Evolutionary conservation across 2,797 vertebrate species (phyloP).

Genomic region (Hephaestus fuliginosus): DNA sequence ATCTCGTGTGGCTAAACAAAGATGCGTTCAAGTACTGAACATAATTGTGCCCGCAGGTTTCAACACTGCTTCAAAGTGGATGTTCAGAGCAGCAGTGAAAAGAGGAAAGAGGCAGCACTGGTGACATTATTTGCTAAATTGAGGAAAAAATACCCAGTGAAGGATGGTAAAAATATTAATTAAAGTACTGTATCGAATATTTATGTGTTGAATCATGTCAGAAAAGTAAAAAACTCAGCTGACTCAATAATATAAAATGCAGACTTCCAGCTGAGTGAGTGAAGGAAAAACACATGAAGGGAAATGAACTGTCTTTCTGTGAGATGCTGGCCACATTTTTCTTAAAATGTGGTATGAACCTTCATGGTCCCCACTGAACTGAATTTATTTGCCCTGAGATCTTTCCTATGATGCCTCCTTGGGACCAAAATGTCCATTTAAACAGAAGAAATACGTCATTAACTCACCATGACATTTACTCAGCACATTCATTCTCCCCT

Average conservation of each 20-base stretch:
- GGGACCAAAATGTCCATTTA: neutral
- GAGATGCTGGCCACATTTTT: neutral
- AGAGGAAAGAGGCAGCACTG: neutral
- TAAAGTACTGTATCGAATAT: neutral
- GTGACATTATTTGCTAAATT: neutral
- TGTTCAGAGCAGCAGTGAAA: neutral
- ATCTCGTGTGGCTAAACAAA: neutral
- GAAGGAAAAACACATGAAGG: neutral
- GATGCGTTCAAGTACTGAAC: neutral
- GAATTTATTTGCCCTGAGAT: neutral
- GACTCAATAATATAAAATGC: neutral
- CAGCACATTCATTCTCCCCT: neutral
- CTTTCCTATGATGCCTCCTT: neutral
- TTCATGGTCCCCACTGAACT: neutral
- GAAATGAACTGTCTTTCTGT: neutral
- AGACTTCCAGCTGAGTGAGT: constrained; percentile 11
- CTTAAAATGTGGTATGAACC: neutral
- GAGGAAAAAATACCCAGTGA: neutral
- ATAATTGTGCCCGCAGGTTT: neutral
- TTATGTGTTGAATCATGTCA: neutral
- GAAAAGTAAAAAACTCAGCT: neutral
- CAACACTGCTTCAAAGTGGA: neutral
- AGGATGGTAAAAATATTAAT: neutral
- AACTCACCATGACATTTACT: neutral
- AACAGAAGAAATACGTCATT: neutral